Base-by-base conservation (phyloP, 1,140 invertebrate genomes). In the Homalodisca vitripennis region DNA sequence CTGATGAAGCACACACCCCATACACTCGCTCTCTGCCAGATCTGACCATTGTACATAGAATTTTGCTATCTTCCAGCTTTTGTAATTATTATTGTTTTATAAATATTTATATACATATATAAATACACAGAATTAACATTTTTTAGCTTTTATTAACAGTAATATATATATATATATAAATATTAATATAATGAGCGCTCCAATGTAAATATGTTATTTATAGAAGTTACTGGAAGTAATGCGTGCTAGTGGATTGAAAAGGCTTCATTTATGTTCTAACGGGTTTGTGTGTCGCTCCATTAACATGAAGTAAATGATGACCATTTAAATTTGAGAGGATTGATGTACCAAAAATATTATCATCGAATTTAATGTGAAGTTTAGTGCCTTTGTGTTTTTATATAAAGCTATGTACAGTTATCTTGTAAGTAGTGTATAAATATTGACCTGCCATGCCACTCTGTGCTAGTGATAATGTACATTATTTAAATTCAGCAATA, bases 311-410 rank as follows among this genome's bases (percentile, higher is more conserved):
- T 41, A 17, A 13, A 53, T 53, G 48, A 12, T 26, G 6, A 22
- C n/a, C 6, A n/a, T n/a, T n/a, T 41, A 17, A 10, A 10, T 10
- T 41, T 41, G 22, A 26, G 29, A 27, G 55, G 55, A 60, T 26
- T 60, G 48, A 51, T 51, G 55, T 60, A 60, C 55, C 55, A 60
- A 60, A 60, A 60, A 60, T 60, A 60, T 60, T 60, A 60, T 27
- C 55, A 60, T 60, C 55, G 55, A 60, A 60, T 60, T 60, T 60
- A 51, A 60, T 27, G 55, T 53, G 48, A 53, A 60, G 32, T 12
- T 64, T 32, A 41, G 63, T 66, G 63, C 63, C 63, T 66, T 26
- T 66, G 41, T 66, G 63, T 66, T 66, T 66, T 66, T 66, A 46
- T 66, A 66, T 66, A 27, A 20, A 66, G 63, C 63, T 46, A 34